Evolutionary conservation across 2,113 vertebrate genomes (phyloP), one percentile per base, ranked within the genome.

Genomic region (Hippocampus barbouri): DNA sequence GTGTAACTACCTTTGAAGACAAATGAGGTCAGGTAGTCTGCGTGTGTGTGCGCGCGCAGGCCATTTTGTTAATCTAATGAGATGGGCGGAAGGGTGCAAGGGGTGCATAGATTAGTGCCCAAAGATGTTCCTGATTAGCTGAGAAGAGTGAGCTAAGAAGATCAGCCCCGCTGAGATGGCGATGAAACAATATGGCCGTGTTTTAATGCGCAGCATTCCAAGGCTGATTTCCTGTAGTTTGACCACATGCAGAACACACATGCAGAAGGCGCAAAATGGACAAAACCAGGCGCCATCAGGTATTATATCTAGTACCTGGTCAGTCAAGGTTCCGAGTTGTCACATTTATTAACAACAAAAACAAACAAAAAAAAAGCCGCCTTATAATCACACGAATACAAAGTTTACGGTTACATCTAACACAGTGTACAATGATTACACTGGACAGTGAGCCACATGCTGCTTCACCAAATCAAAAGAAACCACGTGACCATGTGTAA

Each of bases 21-120:
- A 72, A 70, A 82, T 76, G 81, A 83, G 82, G 83, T 83, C 81
- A 78, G 51, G 60, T 62, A 71, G 78, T 77, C 16, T 21, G 47
- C 68, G 56, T 73, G 38, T 73, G 38, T 70, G 60, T 30, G 30
- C 59, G 69, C 41, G 70, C 75, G 74, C 70, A 72, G 83, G 86
- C 88, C 74, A 89, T 92, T 88, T 87, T 80, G 86, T 88, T 91
- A 91, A 91, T 91, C 89, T 90, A 92, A 88, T 90, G 84, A 83
- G 83, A 86, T 90, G 80, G 71, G 83, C 68, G 81, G 84, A 83
- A 65, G 75, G 76, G 80, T 79, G 85, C 70, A 53, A 75, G 82
- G 68, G 85, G 87, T 80, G 73, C 70, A 62, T 85, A 89, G 87
- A 89, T 89, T 89, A 90, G 79, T 72, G 85, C 82, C 72, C 79